Base-by-base conservation (phyloP, 2,797 vertebrate species). In the Microctenopoma steveboyesi region DNA sequence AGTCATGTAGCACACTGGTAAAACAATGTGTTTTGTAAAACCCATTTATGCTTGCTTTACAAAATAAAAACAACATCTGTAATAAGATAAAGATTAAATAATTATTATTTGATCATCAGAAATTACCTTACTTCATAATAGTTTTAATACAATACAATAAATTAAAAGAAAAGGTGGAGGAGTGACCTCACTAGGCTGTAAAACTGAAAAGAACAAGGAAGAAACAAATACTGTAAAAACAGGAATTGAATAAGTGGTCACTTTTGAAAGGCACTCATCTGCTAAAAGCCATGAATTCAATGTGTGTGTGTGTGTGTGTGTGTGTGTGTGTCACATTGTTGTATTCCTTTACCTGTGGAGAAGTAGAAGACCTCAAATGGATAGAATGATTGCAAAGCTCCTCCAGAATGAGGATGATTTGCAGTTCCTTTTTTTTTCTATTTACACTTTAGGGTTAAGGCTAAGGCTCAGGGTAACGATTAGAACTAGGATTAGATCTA, bases 251-350 rank as follows among this genome's bases (percentile, higher is more conserved):
- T 78, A 96, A 97, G 95, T 96, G 96, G 96, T 96, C 95, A 93
- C 95, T 95, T 54, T 92, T 92, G 93, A 96, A 98, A 99, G 97
- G 97, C 96, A 98, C 97, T 98, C 94, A 92, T 95, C 94, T 95
- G 95, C 95, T 95, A 91, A 94, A 96, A 97, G 95, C 95, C 93
- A 95, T 87, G 66, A 56, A 69, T 84, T 84, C 84, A 78, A 79
- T 75, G 71, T 83, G 79, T 85, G 48, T 81, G 52, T 83, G 66
- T 72, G 55, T 79, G 64, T 55, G 30, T 66, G 16, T 71, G 43
- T 74, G 59, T 71, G 28, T 30, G 28, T 30, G 22, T 22, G 66
- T 65, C 10, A 2, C 25, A 39, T 74, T 14, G 48, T 48, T 86
- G 81, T 86, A 88, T 85, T 82, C 82, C 78, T 81, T 71, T 67